Evolutionary conservation across 2,888 invertebrate genomes (phyloP).

Genomic region (Netelia inedita): DNA sequence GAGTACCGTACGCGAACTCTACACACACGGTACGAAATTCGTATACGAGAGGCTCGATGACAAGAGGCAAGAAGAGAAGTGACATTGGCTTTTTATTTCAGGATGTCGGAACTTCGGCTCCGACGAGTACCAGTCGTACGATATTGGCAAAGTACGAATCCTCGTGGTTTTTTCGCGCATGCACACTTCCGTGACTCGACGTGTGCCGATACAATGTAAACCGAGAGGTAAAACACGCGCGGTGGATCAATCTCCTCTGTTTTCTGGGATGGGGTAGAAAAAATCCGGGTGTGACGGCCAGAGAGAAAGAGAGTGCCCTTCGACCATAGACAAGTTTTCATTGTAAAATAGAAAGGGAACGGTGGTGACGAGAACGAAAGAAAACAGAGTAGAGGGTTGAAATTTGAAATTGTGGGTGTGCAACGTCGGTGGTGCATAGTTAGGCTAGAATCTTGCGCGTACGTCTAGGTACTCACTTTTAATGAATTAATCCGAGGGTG

Average conservation of each 20-base stretch:
- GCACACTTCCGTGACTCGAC: constrained; percentile 36
- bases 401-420: constrained; percentile 1
- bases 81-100: constrained; percentile 5
- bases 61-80: not conserved
- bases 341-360: not conserved
- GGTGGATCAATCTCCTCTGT: not conserved
- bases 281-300: too few relatives aligned
- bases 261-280: constrained; percentile 34
- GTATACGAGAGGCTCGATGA: constrained; percentile 6
- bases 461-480: constrained; percentile 25
- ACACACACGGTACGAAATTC: constrained; percentile 24
- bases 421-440: constrained; percentile 45
- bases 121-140: not conserved
- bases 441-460: not conserved
- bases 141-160: not conserved
- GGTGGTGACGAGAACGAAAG: not conserved
- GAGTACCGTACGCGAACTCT: constrained; percentile 6
- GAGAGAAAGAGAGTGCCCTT: constrained; percentile 4
- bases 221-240: constrained; percentile 18
- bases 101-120: constrained; percentile 19
- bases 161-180: constrained; percentile 5
- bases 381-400: not conserved
- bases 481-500: constrained; percentile 68
- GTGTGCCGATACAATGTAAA: constrained; percentile 42
- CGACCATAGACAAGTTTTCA: constrained; percentile 14